Percentiles rank a stretch among this genome's conserved stretches.
Conservation (phyloP, 2,113 vertebrate genomes). For the Buteo buteo region DNA sequence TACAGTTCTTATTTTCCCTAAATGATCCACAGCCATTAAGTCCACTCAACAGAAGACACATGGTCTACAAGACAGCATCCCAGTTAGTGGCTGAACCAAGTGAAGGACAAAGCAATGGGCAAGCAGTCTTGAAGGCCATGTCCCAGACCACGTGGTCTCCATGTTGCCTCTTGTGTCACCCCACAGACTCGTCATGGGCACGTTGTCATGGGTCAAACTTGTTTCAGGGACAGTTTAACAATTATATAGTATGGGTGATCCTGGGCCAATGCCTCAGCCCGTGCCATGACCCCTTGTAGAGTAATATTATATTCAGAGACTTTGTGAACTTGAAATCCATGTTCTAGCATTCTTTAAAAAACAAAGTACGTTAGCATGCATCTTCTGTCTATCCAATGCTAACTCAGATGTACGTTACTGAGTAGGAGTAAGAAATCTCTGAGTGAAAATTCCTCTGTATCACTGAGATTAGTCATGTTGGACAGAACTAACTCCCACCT, state of each 20-base stretch:
- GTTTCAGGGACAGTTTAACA: not conserved
- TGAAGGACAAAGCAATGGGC: not conserved
- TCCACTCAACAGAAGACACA: not conserved
- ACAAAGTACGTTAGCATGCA: not conserved
- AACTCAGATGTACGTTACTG: fast-evolving
- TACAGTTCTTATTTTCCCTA: not conserved
- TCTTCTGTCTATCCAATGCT: not conserved
- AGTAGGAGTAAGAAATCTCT: not conserved
- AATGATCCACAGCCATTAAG: not conserved
- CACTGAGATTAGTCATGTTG: not conserved
- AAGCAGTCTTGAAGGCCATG: not conserved
- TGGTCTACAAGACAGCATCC: not conserved
- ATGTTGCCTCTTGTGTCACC: not conserved
- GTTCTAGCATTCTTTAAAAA: not conserved
- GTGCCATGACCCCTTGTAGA: not conserved
- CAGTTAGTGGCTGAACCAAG: not conserved
- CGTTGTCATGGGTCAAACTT: not conserved
- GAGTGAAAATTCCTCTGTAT: not conserved
- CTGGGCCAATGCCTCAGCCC: not conserved
- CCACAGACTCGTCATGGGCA: not conserved
- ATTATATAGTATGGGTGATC: not conserved
- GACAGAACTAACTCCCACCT: not conserved
- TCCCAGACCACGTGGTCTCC: not conserved
- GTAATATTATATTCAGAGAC: not conserved
- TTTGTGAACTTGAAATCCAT: not conserved